These are phyloP conservation scores for Anastrepha ludens DNA, from an alignment of 1,140 invertebrate species.

Conservation along the genomic window DNA sequence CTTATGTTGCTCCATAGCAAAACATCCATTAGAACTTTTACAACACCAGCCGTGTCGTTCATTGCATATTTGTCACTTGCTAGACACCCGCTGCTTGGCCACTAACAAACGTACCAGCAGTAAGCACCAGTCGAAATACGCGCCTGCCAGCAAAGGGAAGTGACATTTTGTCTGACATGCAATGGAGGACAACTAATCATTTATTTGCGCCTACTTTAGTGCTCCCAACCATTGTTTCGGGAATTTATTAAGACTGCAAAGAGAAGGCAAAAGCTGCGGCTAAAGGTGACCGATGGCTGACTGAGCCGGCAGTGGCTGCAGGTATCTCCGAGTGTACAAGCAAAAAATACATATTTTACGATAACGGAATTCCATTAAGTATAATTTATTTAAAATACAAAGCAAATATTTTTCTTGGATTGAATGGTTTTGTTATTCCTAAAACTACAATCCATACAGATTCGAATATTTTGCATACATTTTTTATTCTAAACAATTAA, in stretches of 20 bases:
- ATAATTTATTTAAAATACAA: too few relatives aligned
- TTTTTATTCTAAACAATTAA: too few relatives aligned
- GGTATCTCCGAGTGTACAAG: too few relatives aligned
- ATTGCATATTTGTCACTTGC: slow-evolving; percentile 14
- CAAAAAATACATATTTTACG: too few relatives aligned
- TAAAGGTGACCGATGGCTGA: too few relatives aligned
- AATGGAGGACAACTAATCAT: slow-evolving; percentile 57
- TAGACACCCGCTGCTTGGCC: slow-evolving; percentile 3
- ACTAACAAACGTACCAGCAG: background rate
- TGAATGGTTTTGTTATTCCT: too few relatives aligned
- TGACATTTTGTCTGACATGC: slow-evolving; percentile 58
- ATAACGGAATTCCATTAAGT: too few relatives aligned
- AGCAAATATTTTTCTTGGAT: too few relatives aligned
- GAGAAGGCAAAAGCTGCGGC: too few relatives aligned
- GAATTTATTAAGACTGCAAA: slow-evolving; percentile 54
- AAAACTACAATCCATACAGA: too few relatives aligned
- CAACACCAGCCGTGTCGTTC: background rate
- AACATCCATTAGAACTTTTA: background rate
- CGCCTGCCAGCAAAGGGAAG: background rate
- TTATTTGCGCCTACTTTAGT: slow-evolving; percentile 43
- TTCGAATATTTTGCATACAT: too few relatives aligned
- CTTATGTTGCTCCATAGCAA: background rate
- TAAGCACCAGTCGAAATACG: background rate
- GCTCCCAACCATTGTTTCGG: background rate
- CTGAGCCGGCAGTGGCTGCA: too few relatives aligned